Evolutionary conservation across 2,797 vertebrate species (phyloP), one percentile per base, ranked within the genome.

Genomic region (Moxostoma hubbsi): DNA sequence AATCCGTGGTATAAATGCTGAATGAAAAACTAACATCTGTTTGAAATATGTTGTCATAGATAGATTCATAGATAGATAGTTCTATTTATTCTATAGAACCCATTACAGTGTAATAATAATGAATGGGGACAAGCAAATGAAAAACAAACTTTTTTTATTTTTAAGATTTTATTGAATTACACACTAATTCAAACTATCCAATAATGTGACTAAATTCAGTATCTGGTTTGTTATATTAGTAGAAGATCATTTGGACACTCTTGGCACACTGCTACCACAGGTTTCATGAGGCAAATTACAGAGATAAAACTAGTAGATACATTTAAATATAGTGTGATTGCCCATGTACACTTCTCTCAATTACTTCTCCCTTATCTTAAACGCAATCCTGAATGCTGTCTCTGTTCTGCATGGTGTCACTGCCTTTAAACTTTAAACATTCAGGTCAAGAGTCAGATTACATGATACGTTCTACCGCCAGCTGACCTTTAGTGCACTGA

Each of bases 381-480:
- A 16, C 64, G 43, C 57, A 71, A 65, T 47, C 67, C 15, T 47
- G 43, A 63, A 54, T 6, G 11, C 50, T 15, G 11, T 36, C 45
- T 79, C 16, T 65, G 73, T 73, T 69, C 54, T 43, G 4, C 12
- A 5, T 0, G 45, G 53, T 66, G 77, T 79, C 49, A 10, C 49
- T 70, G 58, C 12, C 16, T 57, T 79, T 79, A 73, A 79, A 79
- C 59, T 73, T 79, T 73, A 79, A 79, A 72, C 69, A 72, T 58
- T 73, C 18, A 11, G 45, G 16, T 73, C 53, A 65, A 64, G 77
- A 65, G 59, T 79, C 43, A 18, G 2, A 57, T 73, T 51, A 66
- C 50, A 10, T 58, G 61, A 51, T 73, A 36, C 1, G 7, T 58
- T 55, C 11, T 47, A 53, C 5, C 24, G 43, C 73, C 55, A 16